Conservation (phyloP, 23 tunicate genomes). For the Trididemnum nubilum region DNA sequence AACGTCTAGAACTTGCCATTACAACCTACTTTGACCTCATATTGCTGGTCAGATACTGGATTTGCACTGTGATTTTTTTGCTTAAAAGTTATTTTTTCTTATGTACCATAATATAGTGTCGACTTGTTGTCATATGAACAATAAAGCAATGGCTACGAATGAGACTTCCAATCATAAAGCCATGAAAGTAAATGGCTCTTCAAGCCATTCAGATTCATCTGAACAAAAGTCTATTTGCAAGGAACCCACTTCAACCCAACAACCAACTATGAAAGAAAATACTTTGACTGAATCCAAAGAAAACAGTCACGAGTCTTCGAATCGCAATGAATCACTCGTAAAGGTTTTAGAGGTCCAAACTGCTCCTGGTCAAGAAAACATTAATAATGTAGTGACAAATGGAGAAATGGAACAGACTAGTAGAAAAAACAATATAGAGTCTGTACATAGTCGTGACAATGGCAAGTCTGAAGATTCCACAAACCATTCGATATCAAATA, state of each 20-base stretch:
- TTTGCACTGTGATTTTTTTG: constrained; percentile 27
- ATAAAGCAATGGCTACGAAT: constrained; percentile 48
- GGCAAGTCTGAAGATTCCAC: neutral
- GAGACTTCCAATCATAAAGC: constrained; percentile 17
- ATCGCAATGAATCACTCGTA: neutral
- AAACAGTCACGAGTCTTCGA: neutral
- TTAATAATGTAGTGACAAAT: neutral
- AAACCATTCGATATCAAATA: neutral
- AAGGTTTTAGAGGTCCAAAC: neutral
- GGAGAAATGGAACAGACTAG: neutral
- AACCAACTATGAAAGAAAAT: neutral
- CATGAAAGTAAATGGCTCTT: neutral
- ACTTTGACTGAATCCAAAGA: neutral
- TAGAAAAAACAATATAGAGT: too few species aligned
- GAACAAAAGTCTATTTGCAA: constrained; percentile 17
- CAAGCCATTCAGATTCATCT: neutral
- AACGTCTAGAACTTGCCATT: neutral
- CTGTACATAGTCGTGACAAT: neutral
- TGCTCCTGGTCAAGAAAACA: neutral
- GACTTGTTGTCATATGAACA: constrained; percentile 47
- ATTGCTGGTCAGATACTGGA: constrained; percentile 6
- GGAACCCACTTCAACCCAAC: constrained; percentile 25
- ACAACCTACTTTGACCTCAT: neutral
- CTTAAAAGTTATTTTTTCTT: neutral
- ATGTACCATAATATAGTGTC: constrained; percentile 41